phyloP scores from a whole-genome alignment of 2,888 invertebrate species.

The Stictocephala bisonia region DNA sequence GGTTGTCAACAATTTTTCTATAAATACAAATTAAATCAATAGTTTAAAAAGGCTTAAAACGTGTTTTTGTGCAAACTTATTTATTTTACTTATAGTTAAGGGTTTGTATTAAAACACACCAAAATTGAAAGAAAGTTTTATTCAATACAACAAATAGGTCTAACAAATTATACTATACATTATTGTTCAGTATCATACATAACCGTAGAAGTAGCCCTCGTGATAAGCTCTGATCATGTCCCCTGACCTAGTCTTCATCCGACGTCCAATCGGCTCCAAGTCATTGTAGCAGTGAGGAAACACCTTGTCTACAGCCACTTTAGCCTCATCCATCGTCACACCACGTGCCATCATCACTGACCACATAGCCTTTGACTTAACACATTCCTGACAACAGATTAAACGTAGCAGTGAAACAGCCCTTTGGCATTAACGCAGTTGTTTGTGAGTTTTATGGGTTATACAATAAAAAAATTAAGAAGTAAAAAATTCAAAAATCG shows the following conservation, averaged over 20 bases:
- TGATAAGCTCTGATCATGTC: slow-evolving; percentile 81
- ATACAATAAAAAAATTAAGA: no score
- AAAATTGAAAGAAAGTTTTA: neutral
- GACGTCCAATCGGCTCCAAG: slow-evolving; percentile 89
- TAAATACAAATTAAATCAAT: no score
- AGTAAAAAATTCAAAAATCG: no score
- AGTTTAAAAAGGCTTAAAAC: no score
- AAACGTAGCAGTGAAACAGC: no score
- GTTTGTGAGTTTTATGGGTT: no score
- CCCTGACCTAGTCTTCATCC: slow-evolving; percentile 74
- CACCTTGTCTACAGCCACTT: slow-evolving; percentile 83
- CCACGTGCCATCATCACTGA: slow-evolving; percentile 87
- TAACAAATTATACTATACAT: neutral
- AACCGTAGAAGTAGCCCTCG: slow-evolving; percentile 84
- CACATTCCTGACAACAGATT: slow-evolving; percentile 78
- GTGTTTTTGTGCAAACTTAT: no score
- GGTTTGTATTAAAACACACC: neutral
- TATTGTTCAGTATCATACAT: slow-evolving; percentile 66
- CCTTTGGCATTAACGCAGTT: no score
- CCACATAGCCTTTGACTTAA: slow-evolving; percentile 85
- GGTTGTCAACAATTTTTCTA: no score
- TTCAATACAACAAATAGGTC: neutral
- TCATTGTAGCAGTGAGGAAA: slow-evolving; percentile 93
- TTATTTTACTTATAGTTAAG: neutral
- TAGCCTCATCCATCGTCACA: slow-evolving; percentile 77